phyloP scores from a whole-genome alignment of 2,113 vertebrate genomes.

The Leuciscus idus region DNA sequence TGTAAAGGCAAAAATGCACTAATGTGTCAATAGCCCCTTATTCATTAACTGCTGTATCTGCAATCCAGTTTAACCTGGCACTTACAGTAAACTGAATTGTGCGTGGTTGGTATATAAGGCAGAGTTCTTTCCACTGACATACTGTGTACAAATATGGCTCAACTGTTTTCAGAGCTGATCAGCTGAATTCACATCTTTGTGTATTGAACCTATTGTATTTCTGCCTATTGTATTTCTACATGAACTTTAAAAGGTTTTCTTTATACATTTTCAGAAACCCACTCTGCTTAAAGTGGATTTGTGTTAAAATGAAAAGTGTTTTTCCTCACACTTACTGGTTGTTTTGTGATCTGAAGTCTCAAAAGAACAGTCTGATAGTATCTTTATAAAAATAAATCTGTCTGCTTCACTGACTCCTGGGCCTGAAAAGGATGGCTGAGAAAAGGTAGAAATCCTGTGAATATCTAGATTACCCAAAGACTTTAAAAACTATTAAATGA shows the following conservation, averaged over 20 bases:
- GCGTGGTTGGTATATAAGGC: not conserved
- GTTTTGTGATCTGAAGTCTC: not conserved
- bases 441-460: not conserved
- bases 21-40: not conserved
- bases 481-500: slow-evolving; percentile 10
- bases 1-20: not conserved
- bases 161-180: not conserved
- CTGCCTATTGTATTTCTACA: not conserved
- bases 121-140: not conserved
- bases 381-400: not conserved
- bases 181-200: not conserved
- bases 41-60: not conserved
- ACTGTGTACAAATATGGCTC: not conserved
- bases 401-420: not conserved
- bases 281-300: no score
- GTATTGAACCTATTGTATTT: not conserved
- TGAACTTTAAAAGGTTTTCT: not conserved
- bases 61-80: not conserved
- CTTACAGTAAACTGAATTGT: not conserved
- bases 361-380: not conserved
- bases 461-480: slow-evolving; percentile 9
- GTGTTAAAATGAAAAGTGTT: no score
- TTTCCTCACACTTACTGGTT: not conserved
- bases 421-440: not conserved
- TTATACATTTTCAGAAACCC: not conserved